Base-by-base conservation (phyloP, 2,888 invertebrate genomes). In the Philopedon plagiatum region DNA sequence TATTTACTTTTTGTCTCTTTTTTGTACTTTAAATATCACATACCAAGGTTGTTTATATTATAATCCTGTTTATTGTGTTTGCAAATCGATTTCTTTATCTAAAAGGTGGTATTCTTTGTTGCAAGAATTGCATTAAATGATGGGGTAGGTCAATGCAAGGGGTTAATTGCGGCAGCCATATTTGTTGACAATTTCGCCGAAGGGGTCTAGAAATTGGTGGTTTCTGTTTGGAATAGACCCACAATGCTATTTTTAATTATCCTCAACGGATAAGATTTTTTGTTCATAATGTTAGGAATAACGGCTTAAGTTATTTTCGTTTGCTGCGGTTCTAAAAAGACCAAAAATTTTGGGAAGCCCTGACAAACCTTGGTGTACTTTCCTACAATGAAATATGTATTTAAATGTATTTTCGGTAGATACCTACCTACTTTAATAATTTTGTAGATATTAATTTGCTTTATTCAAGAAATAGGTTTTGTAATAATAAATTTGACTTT, bases 91-190 rank as follows among this genome's bases (percentile, higher is more conserved):
- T 7, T 11, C 41, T 60, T 26, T 9, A 15, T 19, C 7, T 7
- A 56, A 11, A 37, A 57, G 37, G 9, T 11, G 13, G 8, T 19
- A 39, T 41, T 60, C 34, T 60, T 21, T 44, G 34, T 34, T 11
- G 29, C 32, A 21, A 49, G 51, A 18, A 54, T 29, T 15, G 23
- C 9, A 54, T 29, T 54, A 29, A 29, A 11, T 13, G 18, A 62
- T 72, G 61, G 74, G 74, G 74, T 71, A 74, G 74, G 71, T 74
- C 74, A 74, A 39, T 71, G 68, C 39, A 34, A 62, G 65, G 74
- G 74, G 71, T 69, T 68, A 68, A 57, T 49, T 71, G 13, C 29
- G 69, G 51, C 74, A 49, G 74, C 74, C 74, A 74, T 74, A 32
- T 74, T 74, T 74, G 71, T 74, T 74, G 71, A 71, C 71, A 62